Evolutionary conservation across 2,888 invertebrate genomes (phyloP), one percentile per base, ranked within the genome.

Genomic region (Brachypalpus laphriformis): DNA sequence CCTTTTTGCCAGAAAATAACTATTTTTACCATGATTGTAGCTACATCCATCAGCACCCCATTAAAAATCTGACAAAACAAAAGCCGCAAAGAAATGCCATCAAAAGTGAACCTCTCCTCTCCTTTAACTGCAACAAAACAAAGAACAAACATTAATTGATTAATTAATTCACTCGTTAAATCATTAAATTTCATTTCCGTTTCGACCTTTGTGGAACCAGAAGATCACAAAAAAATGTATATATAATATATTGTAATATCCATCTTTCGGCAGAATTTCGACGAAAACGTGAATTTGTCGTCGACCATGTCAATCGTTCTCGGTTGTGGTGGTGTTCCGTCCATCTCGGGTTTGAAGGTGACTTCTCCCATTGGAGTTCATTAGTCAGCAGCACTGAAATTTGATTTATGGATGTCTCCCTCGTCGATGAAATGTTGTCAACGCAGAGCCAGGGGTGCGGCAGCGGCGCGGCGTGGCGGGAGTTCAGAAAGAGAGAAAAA

Each of bases 101-200:
- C 65, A 51, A 22, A 47, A 22, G 18, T 16, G 40, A 31, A 40
- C 11, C 31, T 8, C 70, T 28, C 7, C 59, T 2, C 16, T n/a
- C 14, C 31, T 0, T 6, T 9, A n/a, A 18, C 56, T 5, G 7
- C 14, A 18, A 9, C 47, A 14, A 34, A 45, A 72, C 72, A 63
- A 72, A 63, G 72, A 34, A n/a, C 54, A 63, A 61, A 42, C 37
- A 68, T 59, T 80, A 85, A 80, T 75, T 85, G 83, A 85, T 85
- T 85, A 85, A 85, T 85, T 85, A 75, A 80, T 80, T 80, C 57
- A 80, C 57, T 80, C 59, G 68, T 18, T 75, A 75, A 80, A 85
- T 75, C 80, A 65, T 80, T 83, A 75, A 75, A 80, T 83, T 80
- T 85, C 59, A 54, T 80, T 75, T 75, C 63, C 83, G 68, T 68